phyloP scores from a whole-genome alignment of 1,140 invertebrate genomes.

The Drosophila mayri region DNA sequence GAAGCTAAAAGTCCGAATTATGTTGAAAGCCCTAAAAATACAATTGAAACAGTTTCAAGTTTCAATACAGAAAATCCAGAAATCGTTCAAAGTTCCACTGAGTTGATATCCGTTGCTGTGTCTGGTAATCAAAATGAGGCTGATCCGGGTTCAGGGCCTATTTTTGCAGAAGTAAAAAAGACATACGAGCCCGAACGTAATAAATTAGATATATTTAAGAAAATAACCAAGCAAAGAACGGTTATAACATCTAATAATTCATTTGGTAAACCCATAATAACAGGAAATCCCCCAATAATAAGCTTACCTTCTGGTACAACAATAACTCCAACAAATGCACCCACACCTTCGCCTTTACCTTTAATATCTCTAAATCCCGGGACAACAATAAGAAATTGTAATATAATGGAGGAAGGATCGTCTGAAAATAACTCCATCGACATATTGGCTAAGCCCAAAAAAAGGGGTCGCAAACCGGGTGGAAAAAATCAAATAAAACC shows the following conservation, averaged over 20 bases:
- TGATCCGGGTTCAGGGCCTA: background rate
- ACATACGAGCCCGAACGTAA: slow-evolving; percentile 92
- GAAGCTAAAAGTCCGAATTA: background rate
- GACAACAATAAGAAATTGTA: background rate
- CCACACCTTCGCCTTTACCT: background rate
- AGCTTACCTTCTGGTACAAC: slow-evolving; percentile 77
- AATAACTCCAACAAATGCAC: slow-evolving; percentile 65
- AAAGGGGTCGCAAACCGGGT: slow-evolving; percentile 76
- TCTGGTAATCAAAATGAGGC: background rate
- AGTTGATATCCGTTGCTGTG: background rate
- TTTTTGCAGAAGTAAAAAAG: slow-evolving; percentile 72
- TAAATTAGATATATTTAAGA: slow-evolving; percentile 94
- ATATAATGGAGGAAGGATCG: background rate
- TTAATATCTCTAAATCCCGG: slow-evolving; percentile 2
- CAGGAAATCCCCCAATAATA: slow-evolving; percentile 46
- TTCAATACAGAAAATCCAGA: background rate
- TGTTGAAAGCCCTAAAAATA: background rate
- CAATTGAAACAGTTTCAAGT: background rate
- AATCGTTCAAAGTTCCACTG: background rate
- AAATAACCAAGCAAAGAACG: slow-evolving; percentile 86
- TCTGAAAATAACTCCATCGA: background rate
- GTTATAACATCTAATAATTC: slow-evolving; percentile 2
- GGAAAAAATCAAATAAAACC: slow-evolving; percentile 59
- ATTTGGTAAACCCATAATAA: slow-evolving; percentile 16
- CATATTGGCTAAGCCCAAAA: slow-evolving; percentile 57